Evolutionary conservation across 2,113 vertebrate species (phyloP), one percentile per base, ranked within the genome.

Genomic region (Aspiorhynchus laticeps): DNA sequence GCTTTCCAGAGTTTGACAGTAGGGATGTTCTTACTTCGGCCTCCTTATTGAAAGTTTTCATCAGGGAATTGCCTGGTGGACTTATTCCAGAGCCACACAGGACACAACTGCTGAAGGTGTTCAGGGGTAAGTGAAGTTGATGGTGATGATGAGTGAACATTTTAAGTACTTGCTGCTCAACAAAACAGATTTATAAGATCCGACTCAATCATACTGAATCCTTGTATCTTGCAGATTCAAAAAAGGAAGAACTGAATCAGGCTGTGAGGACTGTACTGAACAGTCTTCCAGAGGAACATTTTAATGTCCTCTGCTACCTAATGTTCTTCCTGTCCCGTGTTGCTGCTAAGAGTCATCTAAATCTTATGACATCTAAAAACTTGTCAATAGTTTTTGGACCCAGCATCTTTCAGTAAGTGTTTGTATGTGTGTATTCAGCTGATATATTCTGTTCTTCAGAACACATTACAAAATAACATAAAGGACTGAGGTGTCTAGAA

Each of bases 301-400:
- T 92, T 80, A 88, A 41, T 75, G 90, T 96, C 74, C 90, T 96
- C 67, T 93, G 90, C 84, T 96, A 95, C 92, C 91, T 97, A 84
- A 89, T 91, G 90, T 89, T 90, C 88, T 97, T 96, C 89, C 89
- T 96, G 75, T 87, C 89, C 48, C 95, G 92, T 89, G 94, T 96
- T 83, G 94, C 94, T 0, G 85, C 92, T 9, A 69, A 95, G 85
- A 96, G 95, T 83, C 90, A 95, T 4, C 92, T 90, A 80, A 96
- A 97, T 90, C 94, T 94, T 78, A 97, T 96, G 96, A 94, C 95
- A 36, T 83, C 95, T 91, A 94, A 97, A 90, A 96, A 96, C 87
- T 91, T 96, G 48, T 94, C 95, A 36, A 88, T 93, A 59, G 92
- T 97, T 73, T 96, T 97, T 88, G 96, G 96, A 79, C 96, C 96